These are phyloP conservation scores for Lepus townsendii DNA, from an alignment of 2,797 vertebrate species.

Conservation along the genomic window DNA sequence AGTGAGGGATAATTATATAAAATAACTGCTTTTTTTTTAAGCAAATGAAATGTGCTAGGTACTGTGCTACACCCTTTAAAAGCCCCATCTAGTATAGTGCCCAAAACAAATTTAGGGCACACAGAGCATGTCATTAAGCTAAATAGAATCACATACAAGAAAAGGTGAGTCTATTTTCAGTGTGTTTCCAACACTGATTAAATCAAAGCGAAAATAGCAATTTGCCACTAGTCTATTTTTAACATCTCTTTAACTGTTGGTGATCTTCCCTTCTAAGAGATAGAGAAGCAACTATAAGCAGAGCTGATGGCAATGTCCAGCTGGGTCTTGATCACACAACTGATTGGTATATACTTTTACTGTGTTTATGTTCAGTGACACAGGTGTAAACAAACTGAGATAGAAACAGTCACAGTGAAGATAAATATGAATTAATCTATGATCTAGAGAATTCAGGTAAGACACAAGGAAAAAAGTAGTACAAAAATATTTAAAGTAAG, in stretches of 20 bases:
- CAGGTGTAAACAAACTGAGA: not conserved
- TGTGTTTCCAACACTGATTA: not conserved
- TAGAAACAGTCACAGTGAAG: not conserved
- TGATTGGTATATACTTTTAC: not conserved
- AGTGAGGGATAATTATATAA: not conserved
- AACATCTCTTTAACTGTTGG: not conserved
- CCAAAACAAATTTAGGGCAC: not conserved
- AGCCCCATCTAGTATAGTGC: not conserved
- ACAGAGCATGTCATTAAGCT: not conserved
- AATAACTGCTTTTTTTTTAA: not conserved
- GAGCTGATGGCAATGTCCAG: not conserved
- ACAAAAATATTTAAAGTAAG: not conserved
- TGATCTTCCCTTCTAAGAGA: not conserved
- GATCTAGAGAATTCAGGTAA: not conserved
- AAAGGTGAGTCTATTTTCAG: not conserved
- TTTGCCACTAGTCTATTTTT: not conserved
- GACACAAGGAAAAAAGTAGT: not conserved
- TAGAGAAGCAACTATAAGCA: not conserved
- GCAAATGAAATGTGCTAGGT: not conserved
- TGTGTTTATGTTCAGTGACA: not conserved
- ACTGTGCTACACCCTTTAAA: not conserved
- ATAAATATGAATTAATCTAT: not conserved
- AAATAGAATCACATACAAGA: not conserved
- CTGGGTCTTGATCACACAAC: not conserved
- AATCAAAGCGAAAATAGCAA: not conserved